Percentiles rank a stretch among this genome's conserved stretches.
Conservation (phyloP, 2,888 invertebrate species). For the Nesidiocoris tenuis region DNA sequence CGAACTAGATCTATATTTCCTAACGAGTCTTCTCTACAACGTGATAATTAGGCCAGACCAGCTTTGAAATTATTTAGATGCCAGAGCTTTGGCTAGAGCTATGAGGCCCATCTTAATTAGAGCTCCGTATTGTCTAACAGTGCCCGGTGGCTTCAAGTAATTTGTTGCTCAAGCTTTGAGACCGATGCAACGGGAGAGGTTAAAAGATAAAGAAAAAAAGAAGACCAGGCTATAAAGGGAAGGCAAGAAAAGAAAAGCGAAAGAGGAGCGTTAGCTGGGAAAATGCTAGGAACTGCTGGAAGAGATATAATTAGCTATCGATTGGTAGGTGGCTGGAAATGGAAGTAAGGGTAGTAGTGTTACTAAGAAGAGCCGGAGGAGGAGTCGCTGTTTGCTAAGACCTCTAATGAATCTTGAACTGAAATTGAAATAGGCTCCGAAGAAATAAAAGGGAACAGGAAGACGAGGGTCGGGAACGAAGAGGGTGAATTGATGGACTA, state of each 20-base stretch:
- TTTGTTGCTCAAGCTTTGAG: neutral
- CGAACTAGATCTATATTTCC: too few relatives aligned
- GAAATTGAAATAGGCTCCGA: conserved; percentile 37
- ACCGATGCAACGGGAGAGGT: neutral
- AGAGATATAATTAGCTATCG: conserved; percentile 39
- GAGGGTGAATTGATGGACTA: conserved; percentile 34
- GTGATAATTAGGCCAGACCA: neutral
- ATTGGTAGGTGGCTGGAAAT: conserved; percentile 1
- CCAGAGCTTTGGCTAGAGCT: too few relatives aligned
- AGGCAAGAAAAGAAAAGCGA: neutral
- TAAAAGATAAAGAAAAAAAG: neutral
- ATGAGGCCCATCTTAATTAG: neutral
- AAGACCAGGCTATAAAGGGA: neutral
- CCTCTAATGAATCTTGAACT: conserved; percentile 40
- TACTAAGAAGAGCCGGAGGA: neutral
- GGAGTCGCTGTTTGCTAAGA: conserved; percentile 32
- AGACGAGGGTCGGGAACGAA: neutral
- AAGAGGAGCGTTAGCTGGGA: too few relatives aligned
- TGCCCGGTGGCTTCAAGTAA: neutral
- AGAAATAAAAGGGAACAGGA: conserved; percentile 16
- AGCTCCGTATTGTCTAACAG: neutral
- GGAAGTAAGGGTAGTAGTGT: neutral
- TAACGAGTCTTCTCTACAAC: too few relatives aligned
- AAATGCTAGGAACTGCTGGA: neutral
- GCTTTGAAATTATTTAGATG: neutral